Percentiles rank a stretch among this genome's conserved stretches.
Conservation (phyloP, 2,797 vertebrate species). For the Borostomias antarcticus region DNA sequence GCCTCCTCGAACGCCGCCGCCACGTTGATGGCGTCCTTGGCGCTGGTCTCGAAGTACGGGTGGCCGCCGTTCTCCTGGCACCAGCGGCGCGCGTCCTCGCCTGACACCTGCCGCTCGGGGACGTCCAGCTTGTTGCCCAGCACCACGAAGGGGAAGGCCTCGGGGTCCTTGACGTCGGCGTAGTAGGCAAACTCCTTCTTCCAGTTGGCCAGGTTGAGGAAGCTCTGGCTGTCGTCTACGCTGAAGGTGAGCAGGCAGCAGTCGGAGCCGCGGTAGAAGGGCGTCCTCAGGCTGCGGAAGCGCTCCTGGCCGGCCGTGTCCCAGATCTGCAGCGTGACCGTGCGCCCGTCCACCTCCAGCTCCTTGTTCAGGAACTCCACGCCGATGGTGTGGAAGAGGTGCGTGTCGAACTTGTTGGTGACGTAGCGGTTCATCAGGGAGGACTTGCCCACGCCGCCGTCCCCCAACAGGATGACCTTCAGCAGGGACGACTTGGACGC, state of each 20-base stretch:
- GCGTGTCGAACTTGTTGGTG: constrained; percentile 93
- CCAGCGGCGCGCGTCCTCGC: constrained; percentile 89
- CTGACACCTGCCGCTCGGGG: constrained; percentile 86
- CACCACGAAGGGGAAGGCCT: constrained; percentile 92
- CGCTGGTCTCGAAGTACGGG: constrained; percentile 96
- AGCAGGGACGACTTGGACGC: constrained; percentile 88
- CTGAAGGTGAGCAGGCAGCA: constrained; percentile 97
- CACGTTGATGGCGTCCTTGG: constrained; percentile 93
- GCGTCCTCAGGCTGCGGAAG: constrained; percentile 94
- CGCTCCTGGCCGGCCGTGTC: constrained; percentile 97
- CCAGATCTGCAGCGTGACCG: constrained; percentile 96
- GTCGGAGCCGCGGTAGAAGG: constrained; percentile 96
- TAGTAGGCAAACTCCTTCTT: constrained; percentile 97
- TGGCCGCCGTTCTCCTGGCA: constrained; percentile 90
- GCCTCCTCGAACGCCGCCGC: constrained; percentile 93
- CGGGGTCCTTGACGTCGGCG: constrained; percentile 91
- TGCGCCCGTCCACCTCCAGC: constrained; percentile 90
- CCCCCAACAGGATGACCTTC: constrained; percentile 95
- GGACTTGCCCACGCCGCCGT: constrained; percentile 96
- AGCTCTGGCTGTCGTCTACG: constrained; percentile 92
- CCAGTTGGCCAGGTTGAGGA: constrained; percentile 92
- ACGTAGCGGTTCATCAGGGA: constrained; percentile 98
- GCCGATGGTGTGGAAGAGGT: constrained; percentile 97
- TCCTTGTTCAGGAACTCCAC: constrained; percentile 98
- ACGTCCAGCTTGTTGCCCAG: constrained; percentile 95